Evolutionary conservation across 1,140 invertebrate genomes (phyloP).

Genomic region (Drosophila murphyi): DNA sequence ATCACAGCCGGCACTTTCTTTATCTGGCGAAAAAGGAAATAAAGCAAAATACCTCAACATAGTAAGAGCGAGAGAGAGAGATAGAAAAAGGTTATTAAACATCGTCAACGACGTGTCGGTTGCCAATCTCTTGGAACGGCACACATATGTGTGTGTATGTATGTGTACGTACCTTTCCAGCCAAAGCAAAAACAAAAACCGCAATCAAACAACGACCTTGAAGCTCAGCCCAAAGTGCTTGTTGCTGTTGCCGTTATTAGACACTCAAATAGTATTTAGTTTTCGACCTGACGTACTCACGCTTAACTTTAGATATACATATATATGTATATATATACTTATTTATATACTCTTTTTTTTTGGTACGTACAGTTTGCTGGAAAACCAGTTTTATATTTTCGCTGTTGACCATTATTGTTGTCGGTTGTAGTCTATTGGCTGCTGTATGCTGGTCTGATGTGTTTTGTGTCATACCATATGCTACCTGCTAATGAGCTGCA

Average conservation of each 20-base stretch:
- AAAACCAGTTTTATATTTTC: slow-evolving; percentile 47
- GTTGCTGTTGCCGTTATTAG: slow-evolving; percentile 51
- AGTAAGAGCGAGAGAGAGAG: neutral
- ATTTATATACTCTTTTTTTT: slow-evolving; percentile 26
- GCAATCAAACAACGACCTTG: slow-evolving; percentile 80
- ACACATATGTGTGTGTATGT: neutral
- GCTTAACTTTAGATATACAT: slow-evolving; percentile 12
- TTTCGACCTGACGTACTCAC: slow-evolving; percentile 68
- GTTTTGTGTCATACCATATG: slow-evolving; percentile 74
- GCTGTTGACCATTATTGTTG: slow-evolving; percentile 46
- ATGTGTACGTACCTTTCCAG: neutral
- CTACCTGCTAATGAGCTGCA: slow-evolving; percentile 81
- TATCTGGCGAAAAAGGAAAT: slow-evolving; percentile 77
- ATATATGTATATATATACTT: slow-evolving; percentile 5
- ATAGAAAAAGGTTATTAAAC: slow-evolving; percentile 68
- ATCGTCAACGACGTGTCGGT: slow-evolving; percentile 37
- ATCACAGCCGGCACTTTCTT: slow-evolving; percentile 47
- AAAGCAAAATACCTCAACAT: slow-evolving; percentile 68
- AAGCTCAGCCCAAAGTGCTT: slow-evolving; percentile 53
- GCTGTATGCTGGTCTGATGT: slow-evolving; percentile 40
- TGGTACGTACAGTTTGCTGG: slow-evolving; percentile 44
- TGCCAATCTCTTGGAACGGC: slow-evolving; percentile 50
- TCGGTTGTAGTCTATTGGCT: slow-evolving; percentile 34
- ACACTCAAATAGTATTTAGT: slow-evolving; percentile 60
- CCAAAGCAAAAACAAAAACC: slow-evolving; percentile 56